These are phyloP conservation scores for Epinotia ramella DNA, from an alignment of 2,888 invertebrate species.

Conservation along the genomic window DNA sequence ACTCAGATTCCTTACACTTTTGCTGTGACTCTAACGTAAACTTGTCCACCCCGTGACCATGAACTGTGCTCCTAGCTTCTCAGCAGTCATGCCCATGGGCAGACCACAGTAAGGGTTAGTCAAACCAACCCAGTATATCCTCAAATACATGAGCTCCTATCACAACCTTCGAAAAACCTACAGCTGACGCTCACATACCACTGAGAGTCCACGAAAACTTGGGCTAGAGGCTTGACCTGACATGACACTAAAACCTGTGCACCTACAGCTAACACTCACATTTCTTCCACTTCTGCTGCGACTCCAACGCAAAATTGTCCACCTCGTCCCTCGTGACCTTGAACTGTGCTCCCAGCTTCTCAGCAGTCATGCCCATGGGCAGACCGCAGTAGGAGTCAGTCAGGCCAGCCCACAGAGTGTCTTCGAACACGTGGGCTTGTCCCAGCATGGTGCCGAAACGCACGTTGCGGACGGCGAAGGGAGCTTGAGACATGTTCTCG, in stretches of 20 bases:
- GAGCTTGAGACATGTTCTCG: constrained; percentile 98
- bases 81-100: constrained; percentile 98
- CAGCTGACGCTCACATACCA: too few species aligned
- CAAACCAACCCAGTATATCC: constrained; percentile 90
- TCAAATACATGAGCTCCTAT: constrained; percentile 88
- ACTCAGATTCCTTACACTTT: constrained; percentile 92
- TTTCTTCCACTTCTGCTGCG: constrained; percentile 95
- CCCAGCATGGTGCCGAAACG: constrained; percentile 96
- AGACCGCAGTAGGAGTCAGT: constrained; percentile 95
- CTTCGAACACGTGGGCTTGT: constrained; percentile 91
- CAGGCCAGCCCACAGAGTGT: constrained; percentile 93
- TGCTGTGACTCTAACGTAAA: constrained; percentile 94
- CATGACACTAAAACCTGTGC: too few species aligned
- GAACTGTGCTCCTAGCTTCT: constrained; percentile 94
- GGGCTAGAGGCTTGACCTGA: too few species aligned
- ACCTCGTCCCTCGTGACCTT: constrained; percentile 92
- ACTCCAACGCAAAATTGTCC: constrained; percentile 93
- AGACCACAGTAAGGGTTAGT: constrained; percentile 95
- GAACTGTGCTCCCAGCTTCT: constrained; percentile 94
- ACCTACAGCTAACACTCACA: constrained; percentile 74
- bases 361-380: constrained; percentile 98
- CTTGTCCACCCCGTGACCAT: constrained; percentile 88
- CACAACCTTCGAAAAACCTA: too few species aligned
- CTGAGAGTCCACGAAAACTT: too few species aligned
- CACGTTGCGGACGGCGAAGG: constrained; percentile 93